Evolutionary conservation across 2,888 invertebrate species (phyloP).

Genomic region (Toxonevra muliebris): DNA sequence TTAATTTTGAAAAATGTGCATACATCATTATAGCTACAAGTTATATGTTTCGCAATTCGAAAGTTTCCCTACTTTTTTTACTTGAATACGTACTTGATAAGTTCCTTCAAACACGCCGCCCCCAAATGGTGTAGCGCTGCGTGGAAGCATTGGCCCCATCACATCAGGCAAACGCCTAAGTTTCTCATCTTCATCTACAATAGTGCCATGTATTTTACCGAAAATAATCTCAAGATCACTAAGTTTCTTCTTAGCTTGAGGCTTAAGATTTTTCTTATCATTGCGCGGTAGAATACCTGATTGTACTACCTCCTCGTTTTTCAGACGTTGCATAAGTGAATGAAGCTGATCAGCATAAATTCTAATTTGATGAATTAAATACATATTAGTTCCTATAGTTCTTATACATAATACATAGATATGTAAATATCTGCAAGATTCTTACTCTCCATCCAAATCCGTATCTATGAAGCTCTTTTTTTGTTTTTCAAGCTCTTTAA

Average conservation of each 20-base stretch:
- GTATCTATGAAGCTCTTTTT: constrained; percentile 62
- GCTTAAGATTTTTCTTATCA: constrained; percentile 43
- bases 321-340: constrained; percentile 61
- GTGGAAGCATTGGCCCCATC: constrained; percentile 51
- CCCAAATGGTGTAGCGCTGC: constrained; percentile 52
- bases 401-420: neutral
- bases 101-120: constrained; percentile 63
- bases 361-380: constrained; percentile 41
- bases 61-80: no score
- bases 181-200: constrained; percentile 49
- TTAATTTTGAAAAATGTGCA: no score
- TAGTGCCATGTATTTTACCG: constrained; percentile 63
- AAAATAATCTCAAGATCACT: constrained; percentile 62
- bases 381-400: no score
- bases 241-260: constrained; percentile 49
- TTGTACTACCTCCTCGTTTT: constrained; percentile 48
- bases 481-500: constrained; percentile 57
- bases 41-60: no score
- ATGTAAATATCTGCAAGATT: neutral
- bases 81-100: constrained; percentile 50
- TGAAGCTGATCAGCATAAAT: constrained; percentile 62
- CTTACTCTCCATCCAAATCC: constrained; percentile 70
- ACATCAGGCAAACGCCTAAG: constrained; percentile 52
- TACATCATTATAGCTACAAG: no score
- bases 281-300: constrained; percentile 57